These are phyloP conservation scores for Abscondita cerata DNA, from an alignment of 2,888 invertebrate genomes.

Conservation along the genomic window DNA sequence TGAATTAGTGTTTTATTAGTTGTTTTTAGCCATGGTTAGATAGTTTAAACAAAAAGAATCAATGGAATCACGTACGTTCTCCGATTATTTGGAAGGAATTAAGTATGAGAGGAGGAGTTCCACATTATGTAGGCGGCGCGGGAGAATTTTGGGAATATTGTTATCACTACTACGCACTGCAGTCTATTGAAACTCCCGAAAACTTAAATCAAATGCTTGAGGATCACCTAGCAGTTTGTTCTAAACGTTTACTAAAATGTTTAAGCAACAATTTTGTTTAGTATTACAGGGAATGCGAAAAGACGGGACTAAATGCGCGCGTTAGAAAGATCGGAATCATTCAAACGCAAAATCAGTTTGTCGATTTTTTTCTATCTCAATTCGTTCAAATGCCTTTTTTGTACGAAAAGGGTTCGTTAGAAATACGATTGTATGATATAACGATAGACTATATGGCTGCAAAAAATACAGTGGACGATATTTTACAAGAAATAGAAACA, in stretches of 20 bases:
- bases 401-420: slow-evolving; percentile 41
- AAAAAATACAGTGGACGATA: no score
- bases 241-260: neutral
- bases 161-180: slow-evolving; percentile 64
- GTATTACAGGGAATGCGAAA: slow-evolving; percentile 14
- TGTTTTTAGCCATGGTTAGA: slow-evolving; percentile 59
- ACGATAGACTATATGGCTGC: slow-evolving; percentile 34
- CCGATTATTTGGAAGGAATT: slow-evolving; percentile 70
- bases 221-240: slow-evolving; percentile 40
- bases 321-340: slow-evolving; percentile 44
- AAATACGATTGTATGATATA: slow-evolving; percentile 49
- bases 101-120: slow-evolving; percentile 62
- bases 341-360: slow-evolving; percentile 45
- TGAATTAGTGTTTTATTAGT: neutral
- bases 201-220: slow-evolving; percentile 47
- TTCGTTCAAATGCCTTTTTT: slow-evolving; percentile 45
- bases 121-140: slow-evolving; percentile 66
- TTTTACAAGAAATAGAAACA: no score
- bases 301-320: slow-evolving; percentile 9
- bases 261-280: slow-evolving; percentile 8
- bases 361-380: slow-evolving; percentile 47
- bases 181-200: slow-evolving; percentile 48
- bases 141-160: slow-evolving; percentile 69
- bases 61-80: slow-evolving; percentile 64
- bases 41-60: slow-evolving; percentile 61